Percentiles rank a stretch among this genome's conserved stretches.
These are phyloP conservation scores for Picathartes gymnocephalus DNA, from an alignment of 2,113 vertebrate genomes.

Conservation along the genomic window DNA sequence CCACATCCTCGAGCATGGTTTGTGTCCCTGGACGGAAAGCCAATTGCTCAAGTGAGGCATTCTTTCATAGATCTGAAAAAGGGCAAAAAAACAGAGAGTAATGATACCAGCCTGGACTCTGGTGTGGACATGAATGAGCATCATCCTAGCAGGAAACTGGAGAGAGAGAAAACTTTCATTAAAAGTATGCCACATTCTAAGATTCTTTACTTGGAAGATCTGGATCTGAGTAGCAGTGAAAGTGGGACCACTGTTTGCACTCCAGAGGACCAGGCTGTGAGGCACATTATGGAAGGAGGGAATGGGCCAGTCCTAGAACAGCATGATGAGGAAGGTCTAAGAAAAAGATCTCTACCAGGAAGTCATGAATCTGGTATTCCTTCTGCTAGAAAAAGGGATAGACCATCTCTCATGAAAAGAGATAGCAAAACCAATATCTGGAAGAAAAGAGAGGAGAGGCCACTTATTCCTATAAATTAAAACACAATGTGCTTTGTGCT, in stretches of 20 bases:
- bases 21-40: conserved; percentile 92
- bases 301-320: conserved; percentile 43
- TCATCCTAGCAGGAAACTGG: conserved; percentile 77
- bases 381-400: conserved; percentile 63
- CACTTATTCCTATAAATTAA: conserved; percentile 74
- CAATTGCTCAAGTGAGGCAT: conserved; percentile 88
- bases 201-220: conserved; percentile 81
- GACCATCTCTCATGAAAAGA: conserved; percentile 58
- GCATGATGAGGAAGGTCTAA: conserved; percentile 49
- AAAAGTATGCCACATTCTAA: conserved; percentile 80
- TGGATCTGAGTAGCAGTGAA: conserved; percentile 92
- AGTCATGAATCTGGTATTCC: conserved; percentile 61
- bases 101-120: conserved; percentile 94
- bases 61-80: conserved; percentile 91
- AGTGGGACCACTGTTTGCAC: conserved; percentile 87
- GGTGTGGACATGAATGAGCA: conserved; percentile 97
- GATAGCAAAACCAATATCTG: conserved; percentile 77
- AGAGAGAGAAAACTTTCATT: conserved; percentile 83
- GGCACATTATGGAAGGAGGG: conserved; percentile 80
- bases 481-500: conserved; percentile 2
- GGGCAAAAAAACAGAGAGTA: conserved; percentile 85
- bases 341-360: conserved; percentile 43
- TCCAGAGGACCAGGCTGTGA: conserved; percentile 85
- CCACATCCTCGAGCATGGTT: conserved; percentile 92
- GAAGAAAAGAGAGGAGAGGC: conserved; percentile 78